Evolutionary conservation across 2,888 invertebrate genomes (phyloP), one percentile per base, ranked within the genome.

Genomic region (Chloroclystis v-ata): DNA sequence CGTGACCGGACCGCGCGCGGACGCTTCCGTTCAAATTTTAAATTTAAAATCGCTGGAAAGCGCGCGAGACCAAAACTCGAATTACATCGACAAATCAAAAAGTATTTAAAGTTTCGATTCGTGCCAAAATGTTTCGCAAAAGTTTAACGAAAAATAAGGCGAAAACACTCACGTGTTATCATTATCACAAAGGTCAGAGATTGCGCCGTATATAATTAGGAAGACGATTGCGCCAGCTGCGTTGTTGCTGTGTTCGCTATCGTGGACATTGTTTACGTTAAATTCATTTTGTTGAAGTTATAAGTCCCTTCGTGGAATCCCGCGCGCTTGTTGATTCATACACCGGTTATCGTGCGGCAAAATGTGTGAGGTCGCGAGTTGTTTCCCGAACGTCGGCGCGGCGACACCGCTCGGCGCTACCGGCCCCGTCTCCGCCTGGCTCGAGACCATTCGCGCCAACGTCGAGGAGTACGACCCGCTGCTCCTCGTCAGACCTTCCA

Each of bases 371-470:
- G 74, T 79, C 65, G 75, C 79, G 75, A 86, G 85, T 86, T 87
- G 86, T 85, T 77, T 87, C 68, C 88, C 89, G 78, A 75, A 71
- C 82, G 85, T 78, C 62, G 82, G 83, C 49, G 82, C 82, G 77
- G 75, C 63, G 51, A 83, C 84, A 82, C 80, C 84, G 67, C 75
- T 75, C 69, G 65, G 73, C 59, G 71, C 80, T 61, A 72, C 82
- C 56, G 72, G 72, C 61, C 79, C 84, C 28, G 63, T 85, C 14
- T 66, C 84, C 72, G 83, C 81, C 43, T 89, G 89, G 89, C 71
- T 89, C n/a, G 59, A 72, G 10, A 63, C 67, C 3, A 65, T 89
- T 43, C 77, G 89, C 43, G 75, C 65, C 26, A 69, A 77, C 6
- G 78, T 78, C 43, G 84, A 89, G 43, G 89, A 89, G 49, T 89